Evolutionary conservation across 2,113 vertebrate genomes (phyloP), one percentile per base, ranked within the genome.

Genomic region (Penelope pileata): DNA sequence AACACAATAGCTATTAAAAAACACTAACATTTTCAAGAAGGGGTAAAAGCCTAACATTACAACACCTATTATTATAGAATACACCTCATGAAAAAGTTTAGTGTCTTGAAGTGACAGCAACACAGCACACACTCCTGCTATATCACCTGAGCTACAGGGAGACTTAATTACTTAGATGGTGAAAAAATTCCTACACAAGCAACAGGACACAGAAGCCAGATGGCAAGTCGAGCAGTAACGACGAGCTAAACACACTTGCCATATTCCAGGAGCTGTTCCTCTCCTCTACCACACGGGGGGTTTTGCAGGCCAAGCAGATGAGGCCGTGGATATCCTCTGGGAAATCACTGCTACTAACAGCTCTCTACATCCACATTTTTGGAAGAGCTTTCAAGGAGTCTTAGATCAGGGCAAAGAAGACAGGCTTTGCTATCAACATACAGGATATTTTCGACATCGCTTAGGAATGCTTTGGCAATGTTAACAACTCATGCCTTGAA

Each of bases 271-370:
- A 80, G 32, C 21, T 2, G 0, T 62, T 96, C 75, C 68, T 69
- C 79, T 50, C n/a, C 54, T 62, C 59, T 30, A 7, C 90, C 86
- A 74, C 82, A 74, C 0, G 47, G 38, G 43, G 51, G 32, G 1
- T 76, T 86, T 16, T 36, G n/a, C 30, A 12, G 3, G 22, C 66
- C 62, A 47, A 73, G 48, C 32, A 23, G 9, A n/a, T 24, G 16
- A 76, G 43, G 38, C 34, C 21, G 2, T 1, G 16, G 23, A 16
- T 1, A 7, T 1, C 4, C 30, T 13, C 36, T 32, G 42, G 48
- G 22, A 85, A 88, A 76, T 26, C 36, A 36, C 6, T 16, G 32
- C 36, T 50, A 14, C 12, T 27, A 83, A 60, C 14, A n/a, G 53
- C 42, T 78, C 36, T 77, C 45, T 15, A 43, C 32, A 59, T 4